phyloP scores from a whole-genome alignment of 1,140 invertebrate genomes.

The Drusus annulatus region DNA sequence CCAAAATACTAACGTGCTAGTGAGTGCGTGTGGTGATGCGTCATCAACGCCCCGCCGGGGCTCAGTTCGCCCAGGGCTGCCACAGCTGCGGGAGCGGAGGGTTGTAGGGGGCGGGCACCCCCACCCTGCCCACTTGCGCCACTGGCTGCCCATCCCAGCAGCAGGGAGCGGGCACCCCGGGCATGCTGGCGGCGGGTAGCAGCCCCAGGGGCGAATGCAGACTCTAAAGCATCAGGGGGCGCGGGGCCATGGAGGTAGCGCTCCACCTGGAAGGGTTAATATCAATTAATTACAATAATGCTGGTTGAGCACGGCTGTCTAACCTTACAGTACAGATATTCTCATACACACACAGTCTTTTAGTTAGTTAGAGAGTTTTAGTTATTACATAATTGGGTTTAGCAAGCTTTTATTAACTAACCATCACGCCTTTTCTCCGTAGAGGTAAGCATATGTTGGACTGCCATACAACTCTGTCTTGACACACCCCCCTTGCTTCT shows the following conservation, averaged over 20 bases:
- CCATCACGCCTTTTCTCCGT: too few species aligned
- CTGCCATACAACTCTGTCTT: too few species aligned
- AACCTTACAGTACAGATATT: too few species aligned
- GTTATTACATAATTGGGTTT: too few species aligned
- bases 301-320: not conserved
- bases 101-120: slow-evolving; percentile 64
- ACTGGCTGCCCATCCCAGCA: slow-evolving; percentile 62
- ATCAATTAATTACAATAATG: not conserved
- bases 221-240: not conserved
- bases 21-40: slow-evolving; percentile 85
- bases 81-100: slow-evolving; percentile 77
- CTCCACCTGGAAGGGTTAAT: slow-evolving; percentile 72
- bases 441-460: too few species aligned
- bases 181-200: slow-evolving; percentile 39
- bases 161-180: slow-evolving; percentile 43
- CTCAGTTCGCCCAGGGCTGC: slow-evolving; percentile 89
- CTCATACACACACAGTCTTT: too few species aligned
- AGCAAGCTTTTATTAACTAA: too few species aligned
- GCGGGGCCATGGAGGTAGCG: slow-evolving; percentile 86
- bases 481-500: too few species aligned
- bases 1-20: slow-evolving; percentile 79
- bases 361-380: too few species aligned
- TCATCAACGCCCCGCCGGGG: slow-evolving; percentile 94
- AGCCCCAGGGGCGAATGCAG: slow-evolving; percentile 10
- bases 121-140: slow-evolving; percentile 63